phyloP scores from a whole-genome alignment of 2,113 vertebrate genomes.

The Prunella fulvescens region DNA sequence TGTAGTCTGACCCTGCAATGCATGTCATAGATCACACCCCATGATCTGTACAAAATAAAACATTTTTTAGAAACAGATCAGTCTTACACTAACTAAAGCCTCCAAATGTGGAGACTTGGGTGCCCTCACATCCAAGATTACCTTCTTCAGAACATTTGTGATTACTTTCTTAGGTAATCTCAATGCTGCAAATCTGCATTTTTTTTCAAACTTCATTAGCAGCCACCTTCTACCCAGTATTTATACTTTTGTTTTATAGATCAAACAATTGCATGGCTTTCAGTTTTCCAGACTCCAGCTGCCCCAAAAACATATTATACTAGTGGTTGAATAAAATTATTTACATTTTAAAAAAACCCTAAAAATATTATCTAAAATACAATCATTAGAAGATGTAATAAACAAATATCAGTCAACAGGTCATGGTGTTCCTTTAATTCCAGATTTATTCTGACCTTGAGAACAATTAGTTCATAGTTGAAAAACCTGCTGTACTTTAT shows the following conservation, averaged over 20 bases:
- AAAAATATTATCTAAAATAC: background rate
- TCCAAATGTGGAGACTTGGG: background rate
- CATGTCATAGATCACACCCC: background rate
- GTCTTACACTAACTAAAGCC: background rate
- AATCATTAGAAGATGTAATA: background rate
- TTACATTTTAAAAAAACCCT: background rate
- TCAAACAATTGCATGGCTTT: background rate
- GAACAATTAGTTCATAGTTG: constrained; percentile 2
- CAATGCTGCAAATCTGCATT: background rate
- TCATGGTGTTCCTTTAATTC: background rate
- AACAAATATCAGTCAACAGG: background rate
- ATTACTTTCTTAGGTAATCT: background rate
- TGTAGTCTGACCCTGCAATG: background rate
- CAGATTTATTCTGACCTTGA: constrained; percentile 37
- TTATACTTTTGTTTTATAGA: background rate
- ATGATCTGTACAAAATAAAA: background rate
- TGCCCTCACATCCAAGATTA: background rate
- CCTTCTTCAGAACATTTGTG: background rate
- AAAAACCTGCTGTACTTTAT: constrained; percentile 32
- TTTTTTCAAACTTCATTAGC: background rate
- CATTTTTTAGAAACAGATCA: background rate
- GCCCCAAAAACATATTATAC: background rate
- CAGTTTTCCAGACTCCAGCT: background rate
- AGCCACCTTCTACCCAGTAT: background rate
- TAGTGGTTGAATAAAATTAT: background rate